Evolutionary conservation across 2,113 vertebrate genomes (phyloP).

Genomic region (Loxodonta africana): DNA sequence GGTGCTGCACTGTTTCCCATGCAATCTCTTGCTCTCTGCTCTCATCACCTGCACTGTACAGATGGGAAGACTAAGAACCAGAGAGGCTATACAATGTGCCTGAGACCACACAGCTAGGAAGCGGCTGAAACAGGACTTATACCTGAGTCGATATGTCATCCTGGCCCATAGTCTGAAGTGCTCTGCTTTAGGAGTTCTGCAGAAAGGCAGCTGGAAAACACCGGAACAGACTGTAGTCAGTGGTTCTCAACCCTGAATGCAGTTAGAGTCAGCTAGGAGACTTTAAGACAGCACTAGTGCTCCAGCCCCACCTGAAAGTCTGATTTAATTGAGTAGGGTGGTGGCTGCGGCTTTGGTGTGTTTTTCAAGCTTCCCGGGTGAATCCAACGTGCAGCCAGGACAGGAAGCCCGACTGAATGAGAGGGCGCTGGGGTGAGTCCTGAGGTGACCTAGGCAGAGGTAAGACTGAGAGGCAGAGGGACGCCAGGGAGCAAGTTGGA

Average conservation of each 20-base stretch:
- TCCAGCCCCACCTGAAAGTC: background rate
- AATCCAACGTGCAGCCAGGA: background rate
- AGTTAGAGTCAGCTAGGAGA: background rate
- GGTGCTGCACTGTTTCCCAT: background rate
- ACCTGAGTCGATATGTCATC: too few species aligned
- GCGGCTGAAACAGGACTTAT: too few species aligned
- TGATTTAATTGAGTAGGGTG: slow-evolving; percentile 37
- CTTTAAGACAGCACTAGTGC: background rate
- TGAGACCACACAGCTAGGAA: background rate
- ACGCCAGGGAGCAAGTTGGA: accelerated
- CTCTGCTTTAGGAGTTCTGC: background rate
- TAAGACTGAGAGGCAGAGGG: background rate
- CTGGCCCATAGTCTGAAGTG: too few species aligned
- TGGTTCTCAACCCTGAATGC: background rate
- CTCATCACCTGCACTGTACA: background rate
- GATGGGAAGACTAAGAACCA: slow-evolving; percentile 27
- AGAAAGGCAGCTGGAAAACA: background rate
- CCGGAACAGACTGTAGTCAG: background rate
- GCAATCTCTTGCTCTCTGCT: background rate
- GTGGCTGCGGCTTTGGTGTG: background rate
- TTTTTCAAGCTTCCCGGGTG: too few species aligned
- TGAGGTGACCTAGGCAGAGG: background rate
- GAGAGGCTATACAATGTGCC: background rate
- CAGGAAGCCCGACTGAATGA: background rate
- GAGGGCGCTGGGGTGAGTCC: background rate